Base-by-base conservation (phyloP, 1,140 invertebrate genomes). In the Bombus pyrosoma region DNA sequence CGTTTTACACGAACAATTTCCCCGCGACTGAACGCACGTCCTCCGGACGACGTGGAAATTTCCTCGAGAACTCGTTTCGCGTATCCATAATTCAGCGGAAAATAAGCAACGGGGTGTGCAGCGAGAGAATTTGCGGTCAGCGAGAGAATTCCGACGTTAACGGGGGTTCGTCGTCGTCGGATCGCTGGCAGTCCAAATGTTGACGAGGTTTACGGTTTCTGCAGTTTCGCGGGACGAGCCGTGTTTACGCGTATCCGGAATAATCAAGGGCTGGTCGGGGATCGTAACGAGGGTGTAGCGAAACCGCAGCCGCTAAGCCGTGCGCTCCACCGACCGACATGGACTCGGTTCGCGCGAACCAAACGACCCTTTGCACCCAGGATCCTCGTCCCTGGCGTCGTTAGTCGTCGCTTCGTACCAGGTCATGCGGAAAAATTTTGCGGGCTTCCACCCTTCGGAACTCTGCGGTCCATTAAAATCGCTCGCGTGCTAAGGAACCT, bases 241-340 rank as follows among this genome's bases (percentile, higher is more conserved):
- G 89, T 89, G 88, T 91, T 91, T 91, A 90, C 88, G 86, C 86
- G 90, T 83, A 85, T 90, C 76, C 64, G 79, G 85, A 89, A 91
- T 91, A 91, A 91, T 91, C 89, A 91, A 85, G 85, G 86, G 25
- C 59, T 72, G 75, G 69, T 57, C 77, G 80, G 77, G 83, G 82
- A 68, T 86, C 37, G 83, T 91, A 91, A 91, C 89, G 86, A 91
- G 90, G 87, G 81, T 90, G 90, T 90, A 64, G 83, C 87, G 76
- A 91, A 91, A 91, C 87, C 85, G 62, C 91, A 86, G 82, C 53
- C 77, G 77, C 72, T 74, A 32, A 74, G 62, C 80, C 79, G 66
- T 5, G 4, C 34, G 32, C 64, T 68, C 18, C 32, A 18, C 15
- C 64, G 32, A 18, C 64, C 18, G 32, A 8, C 32, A 68, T 18